Conservation (phyloP, 2,888 invertebrate species). For the Eristalis tenax region DNA sequence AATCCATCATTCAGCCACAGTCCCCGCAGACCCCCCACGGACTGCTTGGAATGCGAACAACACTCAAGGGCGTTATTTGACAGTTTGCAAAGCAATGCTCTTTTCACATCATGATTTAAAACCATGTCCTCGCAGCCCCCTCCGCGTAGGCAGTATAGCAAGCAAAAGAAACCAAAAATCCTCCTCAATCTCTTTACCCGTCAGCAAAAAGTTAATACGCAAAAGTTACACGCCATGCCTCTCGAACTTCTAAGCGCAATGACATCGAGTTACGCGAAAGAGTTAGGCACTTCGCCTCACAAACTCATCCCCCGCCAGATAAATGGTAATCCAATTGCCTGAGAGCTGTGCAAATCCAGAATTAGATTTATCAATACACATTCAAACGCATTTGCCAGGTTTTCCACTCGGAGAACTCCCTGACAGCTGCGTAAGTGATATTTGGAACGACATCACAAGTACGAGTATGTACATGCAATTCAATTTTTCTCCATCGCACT, state of each 20-base stretch:
- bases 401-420: conserved; percentile 12
- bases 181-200: neutral
- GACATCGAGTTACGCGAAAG: conserved; percentile 10
- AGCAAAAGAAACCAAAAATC: neutral
- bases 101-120: neutral
- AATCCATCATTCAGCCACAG: neutral
- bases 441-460: conserved; percentile 8
- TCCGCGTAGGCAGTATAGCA: neutral
- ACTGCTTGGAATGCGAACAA: neutral
- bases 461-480: neutral
- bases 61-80: neutral
- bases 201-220: neutral
- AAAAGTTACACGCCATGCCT: conserved; percentile 3
- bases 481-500: neutral
- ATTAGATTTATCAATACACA: conserved; percentile 43
- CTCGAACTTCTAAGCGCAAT: neutral
- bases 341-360: conserved; percentile 12
- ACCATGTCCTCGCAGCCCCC: neutral
- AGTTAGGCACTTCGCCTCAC: neutral
- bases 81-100: neutral
- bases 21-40: neutral
- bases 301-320: neutral
- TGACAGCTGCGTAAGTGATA: conserved; percentile 44
- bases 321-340: conserved; percentile 30
- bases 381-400: conserved; percentile 7